Base-by-base conservation (phyloP, 2,797 vertebrate species). In the Peromyscus attwateri region DNA sequence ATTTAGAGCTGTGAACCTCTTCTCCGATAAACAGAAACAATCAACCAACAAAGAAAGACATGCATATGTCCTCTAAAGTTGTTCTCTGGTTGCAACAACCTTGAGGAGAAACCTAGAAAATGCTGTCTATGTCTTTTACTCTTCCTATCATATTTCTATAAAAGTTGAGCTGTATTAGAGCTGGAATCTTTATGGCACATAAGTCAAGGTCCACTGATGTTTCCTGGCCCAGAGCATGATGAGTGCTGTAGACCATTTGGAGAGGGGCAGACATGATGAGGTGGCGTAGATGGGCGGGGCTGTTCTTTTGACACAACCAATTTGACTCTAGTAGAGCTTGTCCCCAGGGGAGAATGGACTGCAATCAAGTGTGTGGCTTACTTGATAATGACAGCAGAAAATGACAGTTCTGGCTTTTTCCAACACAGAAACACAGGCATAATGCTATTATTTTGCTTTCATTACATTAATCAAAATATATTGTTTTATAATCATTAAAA, bases 391-490 rank as follows among this genome's bases (percentile, higher is more conserved):
- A 66, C 31, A 55, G 14, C 46, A 95, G 29, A 95, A 92, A 90
- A 84, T 37, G 17, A 70, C 19, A 60, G 23, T 16, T 55, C n/a
- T 87, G 71, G 31, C 1, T 92, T 90, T 88, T 83, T 92, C 25
- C 43, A 10, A 8, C 83, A 84, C 5, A 80, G 23, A 96, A 95
- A 60, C 83, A 17, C 23, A 13, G 81, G 3, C 9, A 92, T 76
- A 87, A 46, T 25, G 80, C 60, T 94, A 90, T 37, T 27, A 80
- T 95, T 95, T 92, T 87, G 2, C 4, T 92, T 80, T 92, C 37
- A 60, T 29, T 94, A 87, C 85, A 60, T 82, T 89, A 93, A 81
- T 89, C 17, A 82, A 76, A 87, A 84, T 62, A 60, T 6, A 92
- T 55, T 66, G 37, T 75, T 49, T 84, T 94, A 3, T 43, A 85